Evolutionary conservation across 2,888 invertebrate species (phyloP).

Genomic region (Spodoptera picta): DNA sequence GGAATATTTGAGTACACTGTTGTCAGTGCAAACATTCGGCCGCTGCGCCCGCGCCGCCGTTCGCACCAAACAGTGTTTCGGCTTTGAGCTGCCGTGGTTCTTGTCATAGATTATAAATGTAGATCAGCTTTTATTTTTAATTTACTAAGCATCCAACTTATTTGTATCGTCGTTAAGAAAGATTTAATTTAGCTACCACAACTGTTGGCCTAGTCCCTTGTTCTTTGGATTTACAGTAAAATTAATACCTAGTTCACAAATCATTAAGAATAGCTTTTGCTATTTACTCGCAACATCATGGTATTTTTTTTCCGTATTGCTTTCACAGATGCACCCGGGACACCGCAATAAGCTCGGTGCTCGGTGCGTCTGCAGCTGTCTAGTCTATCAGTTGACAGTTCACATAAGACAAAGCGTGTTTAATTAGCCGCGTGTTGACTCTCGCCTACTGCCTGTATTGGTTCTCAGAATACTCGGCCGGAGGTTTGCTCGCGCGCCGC

Average conservation of each 20-base stretch:
- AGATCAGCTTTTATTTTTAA: constrained; percentile 43
- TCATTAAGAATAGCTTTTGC: too few relatives aligned
- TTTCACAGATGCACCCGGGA: too few relatives aligned
- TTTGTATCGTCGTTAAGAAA: too few relatives aligned
- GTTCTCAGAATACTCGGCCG: constrained; percentile 68
- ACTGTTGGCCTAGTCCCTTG: too few relatives aligned
- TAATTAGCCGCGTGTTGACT: constrained; percentile 78
- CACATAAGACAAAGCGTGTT: constrained; percentile 80
- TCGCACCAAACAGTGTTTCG: constrained; percentile 70
- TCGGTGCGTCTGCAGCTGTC: constrained; percentile 38
- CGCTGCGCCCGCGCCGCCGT: constrained; percentile 66
- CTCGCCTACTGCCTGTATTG: constrained; percentile 68
- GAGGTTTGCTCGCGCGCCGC: constrained; percentile 43
- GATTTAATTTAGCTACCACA: too few relatives aligned
- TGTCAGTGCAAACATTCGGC: constrained; percentile 60
- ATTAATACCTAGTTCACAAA: too few relatives aligned
- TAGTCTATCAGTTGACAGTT: constrained; percentile 69
- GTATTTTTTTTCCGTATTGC: too few relatives aligned
- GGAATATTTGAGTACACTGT: constrained; percentile 44
- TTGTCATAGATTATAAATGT: constrained; percentile 65
- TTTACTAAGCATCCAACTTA: constrained; percentile 1
- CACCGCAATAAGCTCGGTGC: constrained; percentile 11
- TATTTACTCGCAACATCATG: too few relatives aligned
- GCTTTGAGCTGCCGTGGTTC: constrained; percentile 81
- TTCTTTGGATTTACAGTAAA: too few relatives aligned